Conservation (phyloP, 1,140 invertebrate species). For the Formica exsecta region DNA sequence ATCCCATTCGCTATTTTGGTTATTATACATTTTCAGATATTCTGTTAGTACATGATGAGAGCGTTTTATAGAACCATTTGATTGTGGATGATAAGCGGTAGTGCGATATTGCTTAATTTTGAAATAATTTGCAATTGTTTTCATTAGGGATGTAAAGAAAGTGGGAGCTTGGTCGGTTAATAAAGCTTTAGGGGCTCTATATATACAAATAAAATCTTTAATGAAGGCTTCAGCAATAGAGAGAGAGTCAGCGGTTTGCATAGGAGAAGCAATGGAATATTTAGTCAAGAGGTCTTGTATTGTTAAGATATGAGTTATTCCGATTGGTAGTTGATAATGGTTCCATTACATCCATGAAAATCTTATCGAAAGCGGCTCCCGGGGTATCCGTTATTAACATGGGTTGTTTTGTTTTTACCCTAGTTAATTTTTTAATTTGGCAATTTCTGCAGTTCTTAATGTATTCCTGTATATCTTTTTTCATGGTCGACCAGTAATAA, state of each 20-base stretch:
- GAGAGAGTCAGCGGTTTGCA: neutral
- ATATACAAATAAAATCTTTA: conserved; percentile 1
- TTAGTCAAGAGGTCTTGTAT: conserved; percentile 31
- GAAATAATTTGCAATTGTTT: neutral
- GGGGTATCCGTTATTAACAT: neutral
- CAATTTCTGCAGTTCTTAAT: neutral
- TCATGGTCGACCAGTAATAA: neutral
- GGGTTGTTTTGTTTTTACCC: neutral
- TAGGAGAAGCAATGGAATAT: neutral
- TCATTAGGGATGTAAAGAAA: conserved; percentile 8
- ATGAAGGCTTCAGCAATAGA: conserved; percentile 1
- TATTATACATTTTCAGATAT: conserved; percentile 68
- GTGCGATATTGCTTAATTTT: neutral
- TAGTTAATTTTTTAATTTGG: neutral
- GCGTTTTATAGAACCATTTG: conserved; percentile 71
- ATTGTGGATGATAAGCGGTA: neutral
- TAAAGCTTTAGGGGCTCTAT: neutral
- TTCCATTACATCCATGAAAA: neutral
- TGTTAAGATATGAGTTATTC: neutral
- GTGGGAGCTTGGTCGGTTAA: neutral
- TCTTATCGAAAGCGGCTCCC: neutral
- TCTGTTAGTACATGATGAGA: conserved; percentile 66
- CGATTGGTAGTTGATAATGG: neutral
- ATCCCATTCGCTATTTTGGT: conserved; percentile 77
- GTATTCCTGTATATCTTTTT: neutral